phyloP scores from a whole-genome alignment of 2,113 vertebrate genomes.

The Tenrec ecaudatus region DNA sequence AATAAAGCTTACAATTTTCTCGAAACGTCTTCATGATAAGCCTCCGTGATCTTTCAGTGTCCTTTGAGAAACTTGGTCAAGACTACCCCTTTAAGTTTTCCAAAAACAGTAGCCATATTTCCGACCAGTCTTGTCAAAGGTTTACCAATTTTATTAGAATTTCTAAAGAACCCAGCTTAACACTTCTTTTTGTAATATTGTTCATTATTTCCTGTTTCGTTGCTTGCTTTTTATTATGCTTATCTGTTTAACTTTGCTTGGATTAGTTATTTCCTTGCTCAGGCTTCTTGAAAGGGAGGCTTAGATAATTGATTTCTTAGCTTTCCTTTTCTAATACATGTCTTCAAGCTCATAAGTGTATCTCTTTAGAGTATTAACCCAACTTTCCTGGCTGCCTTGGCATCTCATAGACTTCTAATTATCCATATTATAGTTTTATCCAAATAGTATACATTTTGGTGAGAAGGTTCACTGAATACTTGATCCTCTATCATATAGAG shows the following conservation, averaged over 20 bases:
- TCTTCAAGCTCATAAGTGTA: neutral
- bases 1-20: too few relatives aligned
- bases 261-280: constrained; percentile 20
- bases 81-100: too few relatives aligned
- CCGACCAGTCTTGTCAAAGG: too few relatives aligned
- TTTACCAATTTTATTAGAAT: constrained; percentile 4
- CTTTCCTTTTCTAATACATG: constrained; percentile 15
- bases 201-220: neutral
- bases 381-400: neutral
- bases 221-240: constrained; percentile 26
- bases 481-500: neutral
- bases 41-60: too few relatives aligned
- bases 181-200: neutral
- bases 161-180: constrained; percentile 47
- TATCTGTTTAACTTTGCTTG: constrained; percentile 41
- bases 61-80: too few relatives aligned
- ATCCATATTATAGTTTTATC: neutral
- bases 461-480: neutral
- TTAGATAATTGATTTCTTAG: neutral
- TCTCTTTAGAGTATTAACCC: constrained; percentile 11
- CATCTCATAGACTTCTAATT: neutral
- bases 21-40: too few relatives aligned
- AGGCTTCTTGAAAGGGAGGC: neutral
- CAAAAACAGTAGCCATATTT: too few relatives aligned
- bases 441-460: constrained; percentile 18